These are phyloP conservation scores for Melieria omissa DNA, from an alignment of 2,888 invertebrate genomes.

Conservation along the genomic window DNA sequence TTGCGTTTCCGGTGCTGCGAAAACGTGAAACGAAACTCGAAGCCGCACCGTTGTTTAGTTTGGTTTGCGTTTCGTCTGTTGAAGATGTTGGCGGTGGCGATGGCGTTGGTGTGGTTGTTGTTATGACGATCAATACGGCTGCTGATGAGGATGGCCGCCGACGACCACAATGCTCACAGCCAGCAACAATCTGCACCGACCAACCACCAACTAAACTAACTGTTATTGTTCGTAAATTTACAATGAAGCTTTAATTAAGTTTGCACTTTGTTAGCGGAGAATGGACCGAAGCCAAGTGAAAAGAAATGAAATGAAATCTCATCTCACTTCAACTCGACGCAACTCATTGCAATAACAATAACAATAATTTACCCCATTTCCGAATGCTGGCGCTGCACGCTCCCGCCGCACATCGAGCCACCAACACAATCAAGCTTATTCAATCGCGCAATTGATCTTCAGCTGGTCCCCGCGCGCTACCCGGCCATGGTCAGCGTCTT, in stretches of 20 bases:
- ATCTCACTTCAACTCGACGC: background rate
- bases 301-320: slow-evolving; percentile 20
- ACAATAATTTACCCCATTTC: slow-evolving; percentile 35
- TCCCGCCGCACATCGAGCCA: background rate
- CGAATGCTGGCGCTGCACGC: background rate
- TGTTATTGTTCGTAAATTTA: slow-evolving; percentile 10
- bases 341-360: slow-evolving; percentile 21
- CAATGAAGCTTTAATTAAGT: slow-evolving; percentile 38
- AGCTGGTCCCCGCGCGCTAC: too few species aligned
- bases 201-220: background rate
- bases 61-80: background rate
- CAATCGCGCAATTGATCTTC: background rate
- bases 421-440: background rate
- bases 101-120: too few species aligned
- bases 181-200: background rate
- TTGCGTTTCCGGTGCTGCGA: too few species aligned
- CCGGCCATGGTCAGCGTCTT: too few species aligned
- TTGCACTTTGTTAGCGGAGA: slow-evolving; percentile 16
- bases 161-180: too few species aligned
- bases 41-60: background rate
- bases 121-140: too few species aligned
- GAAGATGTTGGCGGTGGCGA: background rate
- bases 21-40: too few species aligned
- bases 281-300: slow-evolving; percentile 4
- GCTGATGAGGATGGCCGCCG: too few species aligned